Percentiles rank a stretch among this genome's conserved stretches.
phyloP scores from a whole-genome alignment of 2,888 invertebrate species.

The Cantharis flavilabris region DNA sequence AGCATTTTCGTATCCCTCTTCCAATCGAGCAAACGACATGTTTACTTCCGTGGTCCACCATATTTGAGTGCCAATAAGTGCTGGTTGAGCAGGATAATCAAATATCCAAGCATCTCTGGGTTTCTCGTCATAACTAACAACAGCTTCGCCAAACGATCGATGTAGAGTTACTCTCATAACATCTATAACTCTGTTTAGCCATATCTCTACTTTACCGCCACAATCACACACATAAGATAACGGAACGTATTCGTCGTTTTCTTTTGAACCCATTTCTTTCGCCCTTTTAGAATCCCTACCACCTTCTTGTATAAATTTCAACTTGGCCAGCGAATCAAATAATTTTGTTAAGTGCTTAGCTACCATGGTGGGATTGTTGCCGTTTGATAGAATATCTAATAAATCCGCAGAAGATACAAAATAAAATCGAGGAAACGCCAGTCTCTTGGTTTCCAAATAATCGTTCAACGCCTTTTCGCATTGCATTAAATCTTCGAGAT shows the following conservation, averaged over 20 bases:
- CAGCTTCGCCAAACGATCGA: slow-evolving; percentile 77
- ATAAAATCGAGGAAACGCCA: slow-evolving; percentile 94
- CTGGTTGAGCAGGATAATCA: slow-evolving; percentile 90
- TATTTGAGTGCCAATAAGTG: slow-evolving; percentile 88
- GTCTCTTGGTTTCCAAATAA: slow-evolving; percentile 91
- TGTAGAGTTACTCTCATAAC: slow-evolving; percentile 82
- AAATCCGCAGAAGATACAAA: slow-evolving; percentile 94
- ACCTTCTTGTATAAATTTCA: slow-evolving; percentile 69
- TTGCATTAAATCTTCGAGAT: slow-evolving; percentile 73
- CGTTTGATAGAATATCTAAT: slow-evolving; percentile 76
- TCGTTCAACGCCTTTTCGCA: slow-evolving; percentile 97
- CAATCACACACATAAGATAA: slow-evolving; percentile 82
- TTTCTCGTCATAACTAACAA: slow-evolving; percentile 85
- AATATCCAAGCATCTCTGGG: slow-evolving; percentile 90
- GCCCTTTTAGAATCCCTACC: slow-evolving; percentile 65
- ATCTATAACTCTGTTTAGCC: slow-evolving; percentile 87
- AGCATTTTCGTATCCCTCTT: slow-evolving; percentile 92
- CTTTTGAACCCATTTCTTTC: slow-evolving; percentile 84
- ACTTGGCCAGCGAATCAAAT: slow-evolving; percentile 85
- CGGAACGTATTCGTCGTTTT: slow-evolving; percentile 71
- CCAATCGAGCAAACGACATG: slow-evolving; percentile 83
- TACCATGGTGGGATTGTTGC: slow-evolving; percentile 83
- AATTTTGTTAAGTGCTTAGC: slow-evolving; percentile 86
- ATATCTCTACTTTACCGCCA: slow-evolving; percentile 87
- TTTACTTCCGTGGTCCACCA: slow-evolving; percentile 97